Conservation (phyloP, 2,797 vertebrate genomes). For the Lindbergichthys nudifrons region DNA sequence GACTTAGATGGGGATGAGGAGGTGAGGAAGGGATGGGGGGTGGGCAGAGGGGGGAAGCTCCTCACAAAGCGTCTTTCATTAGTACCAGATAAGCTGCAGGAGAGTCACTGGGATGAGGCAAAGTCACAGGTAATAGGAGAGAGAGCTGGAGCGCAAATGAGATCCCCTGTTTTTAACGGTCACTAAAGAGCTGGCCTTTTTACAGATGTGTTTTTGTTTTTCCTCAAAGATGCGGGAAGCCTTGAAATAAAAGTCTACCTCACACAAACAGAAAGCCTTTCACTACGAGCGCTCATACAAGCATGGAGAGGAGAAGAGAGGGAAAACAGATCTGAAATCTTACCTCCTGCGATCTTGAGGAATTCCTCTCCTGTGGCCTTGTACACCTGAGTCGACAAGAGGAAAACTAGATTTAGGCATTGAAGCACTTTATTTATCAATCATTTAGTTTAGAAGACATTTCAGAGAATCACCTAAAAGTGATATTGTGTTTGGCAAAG, state of each 20-base stretch:
- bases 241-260: constrained; percentile 55
- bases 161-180: constrained; percentile 40
- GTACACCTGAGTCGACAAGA: constrained; percentile 88
- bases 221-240: constrained; percentile 43
- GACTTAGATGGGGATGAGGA: constrained; percentile 63
- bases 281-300: constrained; percentile 38
- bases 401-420: constrained; percentile 22
- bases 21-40: constrained; percentile 49
- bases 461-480: neutral
- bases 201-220: constrained; percentile 55
- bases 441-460: neutral
- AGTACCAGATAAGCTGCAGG: constrained; percentile 67
- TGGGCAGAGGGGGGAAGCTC: constrained; percentile 40
- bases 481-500: neutral
- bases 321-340: constrained; percentile 72
- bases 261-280: constrained; percentile 60
- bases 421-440: neutral
- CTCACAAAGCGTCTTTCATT: constrained; percentile 87
- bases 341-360: constrained; percentile 97
- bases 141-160: constrained; percentile 38
- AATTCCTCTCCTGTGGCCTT: constrained; percentile 98
- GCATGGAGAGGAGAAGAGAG: constrained; percentile 21
- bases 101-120: constrained; percentile 65
- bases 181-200: constrained; percentile 54
- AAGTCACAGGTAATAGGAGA: constrained; percentile 69